A percentile compares a stretch with the other conserved stretches of the same genome.
Conservation (phyloP, 2,797 vertebrate species). For the Alcedo atthis region DNA sequence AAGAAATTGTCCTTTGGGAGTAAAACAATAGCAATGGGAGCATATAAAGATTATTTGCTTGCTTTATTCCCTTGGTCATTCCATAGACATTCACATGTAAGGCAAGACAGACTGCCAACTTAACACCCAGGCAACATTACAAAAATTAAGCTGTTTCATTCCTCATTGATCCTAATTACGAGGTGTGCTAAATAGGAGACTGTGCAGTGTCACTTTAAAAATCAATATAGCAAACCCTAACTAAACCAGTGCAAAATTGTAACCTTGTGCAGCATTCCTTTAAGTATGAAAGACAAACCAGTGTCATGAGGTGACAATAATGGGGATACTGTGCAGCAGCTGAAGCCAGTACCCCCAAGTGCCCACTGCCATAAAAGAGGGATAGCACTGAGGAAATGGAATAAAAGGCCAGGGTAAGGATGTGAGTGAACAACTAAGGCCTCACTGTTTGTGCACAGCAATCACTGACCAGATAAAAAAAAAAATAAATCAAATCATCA, state of each 20-base stretch:
- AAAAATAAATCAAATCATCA: conserved; percentile 5
- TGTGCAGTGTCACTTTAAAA: background rate
- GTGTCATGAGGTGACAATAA: background rate
- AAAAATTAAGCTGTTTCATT: background rate
- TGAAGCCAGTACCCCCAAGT: background rate
- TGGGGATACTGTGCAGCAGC: background rate
- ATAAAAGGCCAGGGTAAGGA: background rate
- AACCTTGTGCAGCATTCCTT: background rate
- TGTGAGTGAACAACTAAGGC: background rate
- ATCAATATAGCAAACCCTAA: background rate
- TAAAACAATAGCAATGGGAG: background rate
- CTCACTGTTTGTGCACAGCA: background rate
- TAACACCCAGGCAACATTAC: background rate
- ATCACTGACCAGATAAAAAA: background rate
- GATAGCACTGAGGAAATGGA: background rate
- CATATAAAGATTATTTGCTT: background rate
- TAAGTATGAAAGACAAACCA: background rate
- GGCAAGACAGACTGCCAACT: background rate
- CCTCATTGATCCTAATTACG: background rate
- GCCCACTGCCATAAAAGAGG: background rate
- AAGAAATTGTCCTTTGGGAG: conserved; percentile 93
- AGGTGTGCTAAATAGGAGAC: background rate
- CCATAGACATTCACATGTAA: background rate
- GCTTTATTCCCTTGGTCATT: background rate
- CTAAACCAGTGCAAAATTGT: background rate